phyloP scores from a whole-genome alignment of 2,797 vertebrate species.

The Cichlasoma orientale region DNA sequence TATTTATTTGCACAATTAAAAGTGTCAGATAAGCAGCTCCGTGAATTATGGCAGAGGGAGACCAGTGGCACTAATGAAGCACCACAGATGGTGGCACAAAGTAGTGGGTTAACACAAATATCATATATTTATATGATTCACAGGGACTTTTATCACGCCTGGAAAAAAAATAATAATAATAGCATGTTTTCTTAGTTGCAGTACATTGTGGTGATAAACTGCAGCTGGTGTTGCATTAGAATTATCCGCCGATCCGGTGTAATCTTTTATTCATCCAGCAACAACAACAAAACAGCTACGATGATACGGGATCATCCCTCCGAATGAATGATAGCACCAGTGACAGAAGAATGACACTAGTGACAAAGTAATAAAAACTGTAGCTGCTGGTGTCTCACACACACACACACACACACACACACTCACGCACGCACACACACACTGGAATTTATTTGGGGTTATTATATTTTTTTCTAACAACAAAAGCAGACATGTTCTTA shows the following conservation, averaged over 20 bases:
- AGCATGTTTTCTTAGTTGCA: background rate
- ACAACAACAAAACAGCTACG: background rate
- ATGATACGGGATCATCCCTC: slow-evolving; percentile 42
- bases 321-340: slow-evolving; percentile 38
- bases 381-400: slow-evolving; percentile 36
- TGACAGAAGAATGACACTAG: slow-evolving; percentile 46
- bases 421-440: background rate
- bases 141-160: background rate
- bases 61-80: slow-evolving; percentile 6
- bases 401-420: background rate
- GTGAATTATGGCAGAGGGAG: slow-evolving; percentile 11
- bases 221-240: background rate
- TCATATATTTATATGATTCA: background rate
- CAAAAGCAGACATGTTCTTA: slow-evolving; percentile 29
- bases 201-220: slow-evolving; percentile 6
- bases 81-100: slow-evolving; percentile 2
- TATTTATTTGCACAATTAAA: slow-evolving; percentile 13
- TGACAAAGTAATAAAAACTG: slow-evolving; percentile 51
- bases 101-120: slow-evolving; percentile 1
- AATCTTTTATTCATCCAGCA: slow-evolving; percentile 23
- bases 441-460: slow-evolving; percentile 42
- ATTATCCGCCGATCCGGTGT: slow-evolving; percentile 18
- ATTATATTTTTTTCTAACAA: slow-evolving; percentile 42
- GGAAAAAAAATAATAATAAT: background rate
- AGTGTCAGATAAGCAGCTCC: background rate